A percentile compares a stretch with the other conserved stretches of the same genome.
phyloP scores from a whole-genome alignment of 2,888 invertebrate species.

The Sphaerophoria taeniata region DNA sequence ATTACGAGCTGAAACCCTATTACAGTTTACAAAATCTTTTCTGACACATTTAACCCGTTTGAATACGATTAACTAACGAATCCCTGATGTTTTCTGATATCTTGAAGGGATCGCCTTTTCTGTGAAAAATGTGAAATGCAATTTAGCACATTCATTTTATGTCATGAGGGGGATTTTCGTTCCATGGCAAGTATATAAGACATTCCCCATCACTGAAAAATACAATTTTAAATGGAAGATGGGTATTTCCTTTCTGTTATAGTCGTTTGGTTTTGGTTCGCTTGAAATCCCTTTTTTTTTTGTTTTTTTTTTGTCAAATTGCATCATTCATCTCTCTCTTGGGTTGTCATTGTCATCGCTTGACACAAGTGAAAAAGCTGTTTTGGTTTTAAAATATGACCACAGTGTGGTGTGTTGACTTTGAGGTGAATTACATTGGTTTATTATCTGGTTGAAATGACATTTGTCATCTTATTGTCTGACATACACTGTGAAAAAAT shows the following conservation, averaged over 20 bases:
- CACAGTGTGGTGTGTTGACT: constrained; percentile 47
- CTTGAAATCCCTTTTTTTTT: background rate
- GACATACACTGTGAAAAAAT: too few relatives aligned
- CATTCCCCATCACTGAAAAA: constrained; percentile 11
- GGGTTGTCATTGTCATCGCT: constrained; percentile 40
- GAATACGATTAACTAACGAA: constrained; percentile 13
- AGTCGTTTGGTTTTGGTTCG: constrained; percentile 4
- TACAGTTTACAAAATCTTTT: background rate
- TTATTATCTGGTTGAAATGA: constrained; percentile 12
- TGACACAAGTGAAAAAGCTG: constrained; percentile 55
- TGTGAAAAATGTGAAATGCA: constrained; percentile 64
- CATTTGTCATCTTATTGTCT: background rate
- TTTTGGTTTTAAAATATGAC: constrained; percentile 17
- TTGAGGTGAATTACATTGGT: constrained; percentile 42
- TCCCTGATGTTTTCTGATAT: constrained; percentile 24
- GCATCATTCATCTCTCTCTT: constrained; percentile 20
- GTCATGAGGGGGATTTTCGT: constrained; percentile 20
- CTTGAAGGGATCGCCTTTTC: constrained; percentile 24
- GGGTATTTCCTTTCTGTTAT: constrained; percentile 4
- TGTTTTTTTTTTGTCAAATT: constrained; percentile 1
- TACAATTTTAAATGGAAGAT: constrained; percentile 19
- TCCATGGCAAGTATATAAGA: background rate
- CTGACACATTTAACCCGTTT: constrained; percentile 17
- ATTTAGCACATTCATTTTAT: constrained; percentile 42
- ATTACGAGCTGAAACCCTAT: background rate